These are phyloP conservation scores for Tetragonula clypearis DNA, from an alignment of 1,140 invertebrate species.

Conservation along the genomic window DNA sequence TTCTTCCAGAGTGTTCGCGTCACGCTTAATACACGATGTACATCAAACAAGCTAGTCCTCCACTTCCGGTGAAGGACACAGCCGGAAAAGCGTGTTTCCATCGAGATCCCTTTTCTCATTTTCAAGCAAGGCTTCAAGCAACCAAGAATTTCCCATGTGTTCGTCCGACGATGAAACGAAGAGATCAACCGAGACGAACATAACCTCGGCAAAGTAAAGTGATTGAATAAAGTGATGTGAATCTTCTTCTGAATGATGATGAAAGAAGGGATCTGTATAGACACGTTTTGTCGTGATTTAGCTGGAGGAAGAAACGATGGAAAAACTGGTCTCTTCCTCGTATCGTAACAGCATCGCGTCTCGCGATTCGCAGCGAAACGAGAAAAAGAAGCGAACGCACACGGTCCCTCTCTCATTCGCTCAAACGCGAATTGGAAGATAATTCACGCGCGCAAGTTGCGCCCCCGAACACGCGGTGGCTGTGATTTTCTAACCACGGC, in stretches of 20 bases:
- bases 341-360: background rate
- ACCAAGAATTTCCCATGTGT: background rate
- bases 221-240: background rate
- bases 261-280: background rate
- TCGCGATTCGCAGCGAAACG: background rate
- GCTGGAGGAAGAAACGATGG: background rate
- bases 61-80: background rate
- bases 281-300: background rate
- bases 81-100: background rate
- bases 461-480: background rate
- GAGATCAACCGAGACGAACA: background rate
- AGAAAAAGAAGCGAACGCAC: background rate
- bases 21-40: background rate
- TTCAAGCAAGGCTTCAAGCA: background rate
- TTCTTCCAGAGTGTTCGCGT: background rate
- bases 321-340: background rate
- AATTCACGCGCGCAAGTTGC: slow-evolving; percentile 20
- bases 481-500: background rate
- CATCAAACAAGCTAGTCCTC: background rate
- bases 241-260: background rate
- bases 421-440: slow-evolving; percentile 34
- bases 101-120: background rate
- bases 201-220: background rate
- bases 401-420: background rate
- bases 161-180: background rate